These are phyloP conservation scores for Alexandromys fortis DNA, from an alignment of 2,113 vertebrate genomes.

Conservation along the genomic window DNA sequence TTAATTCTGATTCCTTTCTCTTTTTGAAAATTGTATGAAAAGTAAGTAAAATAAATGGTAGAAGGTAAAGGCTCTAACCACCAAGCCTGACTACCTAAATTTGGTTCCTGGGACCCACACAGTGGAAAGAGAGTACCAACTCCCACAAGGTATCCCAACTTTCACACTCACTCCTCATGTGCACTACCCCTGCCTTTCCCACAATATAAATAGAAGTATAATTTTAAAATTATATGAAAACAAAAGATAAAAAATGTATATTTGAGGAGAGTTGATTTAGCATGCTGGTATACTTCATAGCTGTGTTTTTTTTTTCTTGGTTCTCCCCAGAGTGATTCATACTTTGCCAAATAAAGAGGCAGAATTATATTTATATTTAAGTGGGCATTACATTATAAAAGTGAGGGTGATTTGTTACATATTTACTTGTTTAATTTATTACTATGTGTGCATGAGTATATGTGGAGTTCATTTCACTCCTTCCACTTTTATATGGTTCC, in stretches of 20 bases:
- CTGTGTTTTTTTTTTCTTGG: neutral
- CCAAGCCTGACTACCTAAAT: neutral
- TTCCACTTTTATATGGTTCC: neutral
- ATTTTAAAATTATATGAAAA: neutral
- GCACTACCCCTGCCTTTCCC: neutral
- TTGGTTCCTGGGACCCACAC: neutral
- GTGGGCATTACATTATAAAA: constrained; percentile 19
- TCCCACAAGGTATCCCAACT: neutral
- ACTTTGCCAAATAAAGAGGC: constrained; percentile 25
- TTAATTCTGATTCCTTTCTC: constrained; percentile 22
- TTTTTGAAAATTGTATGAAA: constrained; percentile 19
- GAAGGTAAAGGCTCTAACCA: neutral
- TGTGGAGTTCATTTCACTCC: neutral
- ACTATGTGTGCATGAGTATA: neutral
- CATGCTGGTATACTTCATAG: neutral
- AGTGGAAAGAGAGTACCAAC: neutral
- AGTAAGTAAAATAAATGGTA: neutral
- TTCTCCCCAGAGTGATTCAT: neutral
- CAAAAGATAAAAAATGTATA: constrained; percentile 13
- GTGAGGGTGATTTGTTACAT: neutral
- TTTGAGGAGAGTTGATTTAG: constrained; percentile 33
- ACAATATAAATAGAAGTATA: neutral
- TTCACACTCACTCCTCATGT: no score
- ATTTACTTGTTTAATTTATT: neutral
- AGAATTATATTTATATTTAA: constrained; percentile 25